Evolutionary conservation across 2,888 invertebrate genomes (phyloP).

Genomic region (Hirtodrosophila alboralis): DNA sequence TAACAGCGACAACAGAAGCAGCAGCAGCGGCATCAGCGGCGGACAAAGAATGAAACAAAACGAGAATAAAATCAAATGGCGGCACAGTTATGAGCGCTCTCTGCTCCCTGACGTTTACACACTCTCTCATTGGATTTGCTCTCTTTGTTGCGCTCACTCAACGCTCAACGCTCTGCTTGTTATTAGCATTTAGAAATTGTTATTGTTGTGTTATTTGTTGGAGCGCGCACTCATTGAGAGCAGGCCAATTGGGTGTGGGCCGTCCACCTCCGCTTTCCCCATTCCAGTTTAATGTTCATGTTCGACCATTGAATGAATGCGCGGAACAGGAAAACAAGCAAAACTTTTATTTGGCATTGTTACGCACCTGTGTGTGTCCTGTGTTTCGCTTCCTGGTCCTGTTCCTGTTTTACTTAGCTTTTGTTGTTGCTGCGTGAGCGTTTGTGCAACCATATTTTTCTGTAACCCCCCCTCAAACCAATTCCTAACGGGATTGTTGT

Average conservation of each 20-base stretch:
- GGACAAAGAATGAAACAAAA: conserved; percentile 31
- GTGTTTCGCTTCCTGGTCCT: not conserved
- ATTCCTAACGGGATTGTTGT: too few species aligned
- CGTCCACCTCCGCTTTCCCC: conserved; percentile 3
- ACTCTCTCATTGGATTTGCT: conserved; percentile 6
- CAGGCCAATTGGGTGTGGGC: conserved; percentile 34
- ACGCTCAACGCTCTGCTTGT: conserved; percentile 13
- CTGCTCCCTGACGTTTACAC: conserved; percentile 2
- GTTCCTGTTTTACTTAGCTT: not conserved
- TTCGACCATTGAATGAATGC: conserved; percentile 12
- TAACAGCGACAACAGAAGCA: conserved; percentile 41
- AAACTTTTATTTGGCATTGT: conserved; percentile 11
- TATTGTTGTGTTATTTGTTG: conserved; percentile 49
- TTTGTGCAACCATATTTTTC: conserved; percentile 3
- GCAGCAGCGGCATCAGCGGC: conserved; percentile 11
- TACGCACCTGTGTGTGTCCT: conserved; percentile 27
- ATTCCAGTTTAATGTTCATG: conserved; percentile 1
- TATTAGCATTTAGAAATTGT: conserved; percentile 53
- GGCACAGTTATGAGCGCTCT: conserved; percentile 27
- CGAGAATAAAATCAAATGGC: conserved; percentile 34
- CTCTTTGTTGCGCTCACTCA: conserved; percentile 22
- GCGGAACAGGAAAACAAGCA: conserved; percentile 20
- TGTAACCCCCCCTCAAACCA: not conserved
- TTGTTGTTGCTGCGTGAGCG: conserved; percentile 3
- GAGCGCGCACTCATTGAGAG: conserved; percentile 34